Percentiles rank a stretch among this genome's conserved stretches.
Conservation (phyloP, 1,140 invertebrate species). For the Melipona quadrifasciata region DNA sequence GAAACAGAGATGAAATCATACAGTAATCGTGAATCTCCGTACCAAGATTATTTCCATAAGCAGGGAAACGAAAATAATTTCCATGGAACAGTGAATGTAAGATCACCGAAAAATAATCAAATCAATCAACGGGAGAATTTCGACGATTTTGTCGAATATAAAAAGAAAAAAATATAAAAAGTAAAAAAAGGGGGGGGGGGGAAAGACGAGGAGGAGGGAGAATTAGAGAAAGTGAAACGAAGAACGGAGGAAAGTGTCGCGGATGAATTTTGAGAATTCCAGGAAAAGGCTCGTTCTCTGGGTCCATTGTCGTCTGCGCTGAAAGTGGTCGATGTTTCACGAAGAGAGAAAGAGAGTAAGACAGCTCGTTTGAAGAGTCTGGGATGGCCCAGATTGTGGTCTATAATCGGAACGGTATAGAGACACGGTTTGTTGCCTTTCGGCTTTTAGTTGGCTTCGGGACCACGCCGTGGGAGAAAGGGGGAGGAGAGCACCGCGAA, state of each 20-base stretch:
- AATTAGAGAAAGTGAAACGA: background rate
- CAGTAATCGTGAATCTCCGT: background rate
- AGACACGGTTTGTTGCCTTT: slow-evolving; percentile 68
- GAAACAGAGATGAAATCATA: background rate
- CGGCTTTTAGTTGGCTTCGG: slow-evolving; percentile 52
- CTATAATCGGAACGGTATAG: slow-evolving; percentile 73
- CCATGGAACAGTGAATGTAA: background rate
- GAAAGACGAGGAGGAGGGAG: background rate
- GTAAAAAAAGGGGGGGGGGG: too few species aligned
- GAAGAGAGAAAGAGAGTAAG: background rate
- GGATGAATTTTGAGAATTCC: slow-evolving; percentile 40
- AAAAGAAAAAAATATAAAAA: too few species aligned
- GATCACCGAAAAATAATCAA: background rate
- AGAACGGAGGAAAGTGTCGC: background rate
- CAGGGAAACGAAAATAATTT: background rate
- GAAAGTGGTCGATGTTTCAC: slow-evolving; percentile 44
- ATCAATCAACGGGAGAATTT: background rate
- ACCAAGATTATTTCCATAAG: background rate
- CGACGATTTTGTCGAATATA: background rate
- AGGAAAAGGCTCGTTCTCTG: slow-evolving; percentile 41
- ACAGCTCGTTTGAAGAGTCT: slow-evolving; percentile 41
- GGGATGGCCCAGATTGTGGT: slow-evolving; percentile 74
- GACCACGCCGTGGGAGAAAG: background rate
- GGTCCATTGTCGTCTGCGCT: slow-evolving; percentile 48
- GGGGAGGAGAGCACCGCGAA: background rate